Evolutionary conservation across 1,140 invertebrate genomes (phyloP).

Genomic region (Diorhabda carinulata): DNA sequence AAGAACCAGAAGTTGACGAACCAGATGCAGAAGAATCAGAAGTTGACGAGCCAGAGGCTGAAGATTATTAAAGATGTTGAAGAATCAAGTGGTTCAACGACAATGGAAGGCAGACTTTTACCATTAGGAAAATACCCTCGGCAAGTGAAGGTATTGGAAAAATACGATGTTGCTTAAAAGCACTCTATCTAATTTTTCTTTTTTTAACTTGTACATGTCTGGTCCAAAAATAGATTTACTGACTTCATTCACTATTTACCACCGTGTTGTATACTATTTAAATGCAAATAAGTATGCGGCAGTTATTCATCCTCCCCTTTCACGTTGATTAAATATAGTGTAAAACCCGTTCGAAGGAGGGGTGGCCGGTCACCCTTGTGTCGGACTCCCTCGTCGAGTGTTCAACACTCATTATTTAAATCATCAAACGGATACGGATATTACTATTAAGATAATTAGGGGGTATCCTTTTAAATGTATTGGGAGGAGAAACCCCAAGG

Average conservation of each 20-base stretch:
- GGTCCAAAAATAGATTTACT: no score
- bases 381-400: constrained; percentile 26
- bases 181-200: no score
- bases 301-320: constrained; percentile 32
- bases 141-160: no score
- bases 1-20: no score
- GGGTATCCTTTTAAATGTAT: constrained; percentile 26
- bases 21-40: no score
- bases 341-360: constrained; percentile 24
- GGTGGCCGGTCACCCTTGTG: constrained; percentile 25
- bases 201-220: no score
- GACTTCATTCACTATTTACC: constrained; percentile 6
- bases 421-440: constrained; percentile 40
- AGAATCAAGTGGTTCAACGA: no score
- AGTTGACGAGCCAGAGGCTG: no score
- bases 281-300: constrained; percentile 27
- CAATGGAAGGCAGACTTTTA: no score
- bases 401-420: constrained; percentile 29
- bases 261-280: constrained; percentile 26
- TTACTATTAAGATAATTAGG: constrained; percentile 41
- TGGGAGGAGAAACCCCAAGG: constrained; percentile 22
- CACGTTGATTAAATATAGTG: constrained; percentile 38
- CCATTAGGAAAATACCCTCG: no score
- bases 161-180: no score
- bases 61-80: no score